Percentiles rank a stretch among this genome's conserved stretches.
Conservation (phyloP, 2,888 invertebrate species). For the Leptinotarsa tumamoca region DNA sequence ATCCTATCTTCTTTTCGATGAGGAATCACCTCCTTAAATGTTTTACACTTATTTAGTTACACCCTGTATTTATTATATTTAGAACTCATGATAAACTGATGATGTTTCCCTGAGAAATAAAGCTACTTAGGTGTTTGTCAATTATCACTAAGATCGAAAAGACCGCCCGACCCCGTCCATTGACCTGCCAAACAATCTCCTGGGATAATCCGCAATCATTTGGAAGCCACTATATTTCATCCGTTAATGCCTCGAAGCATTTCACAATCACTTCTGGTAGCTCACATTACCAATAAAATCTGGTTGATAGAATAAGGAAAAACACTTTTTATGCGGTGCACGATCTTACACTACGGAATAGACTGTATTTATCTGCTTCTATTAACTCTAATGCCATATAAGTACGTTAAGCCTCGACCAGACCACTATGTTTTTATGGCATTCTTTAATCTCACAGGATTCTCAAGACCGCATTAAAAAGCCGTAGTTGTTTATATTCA, state of each 20-base stretch:
- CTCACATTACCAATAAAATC: constrained; percentile 15
- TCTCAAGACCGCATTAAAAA: constrained; percentile 51
- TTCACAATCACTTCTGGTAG: constrained; percentile 13
- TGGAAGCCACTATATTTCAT: background rate
- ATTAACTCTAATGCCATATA: constrained; percentile 55
- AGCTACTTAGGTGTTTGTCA: background rate
- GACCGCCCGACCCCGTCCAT: background rate
- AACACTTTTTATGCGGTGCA: constrained; percentile 28
- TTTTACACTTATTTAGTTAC: too few relatives aligned
- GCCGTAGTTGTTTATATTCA: constrained; percentile 50
- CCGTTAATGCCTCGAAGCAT: constrained; percentile 1
- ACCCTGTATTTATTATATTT: too few relatives aligned
- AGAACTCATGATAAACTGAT: too few relatives aligned
- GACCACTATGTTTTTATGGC: constrained; percentile 50
- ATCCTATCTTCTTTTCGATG: too few relatives aligned
- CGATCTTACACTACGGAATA: constrained; percentile 40
- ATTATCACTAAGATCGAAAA: background rate
- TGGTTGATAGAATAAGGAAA: constrained; percentile 18
- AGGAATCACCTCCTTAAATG: too few relatives aligned
- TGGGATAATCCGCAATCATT: background rate
- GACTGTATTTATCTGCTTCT: constrained; percentile 51
- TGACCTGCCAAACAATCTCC: background rate
- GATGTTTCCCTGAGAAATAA: too few relatives aligned
- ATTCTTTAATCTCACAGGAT: constrained; percentile 51
- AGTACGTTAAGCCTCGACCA: constrained; percentile 50